Percentiles rank a stretch among this genome's conserved stretches.
Conservation (phyloP, 1,140 invertebrate genomes). For the Lepidostoma basale region DNA sequence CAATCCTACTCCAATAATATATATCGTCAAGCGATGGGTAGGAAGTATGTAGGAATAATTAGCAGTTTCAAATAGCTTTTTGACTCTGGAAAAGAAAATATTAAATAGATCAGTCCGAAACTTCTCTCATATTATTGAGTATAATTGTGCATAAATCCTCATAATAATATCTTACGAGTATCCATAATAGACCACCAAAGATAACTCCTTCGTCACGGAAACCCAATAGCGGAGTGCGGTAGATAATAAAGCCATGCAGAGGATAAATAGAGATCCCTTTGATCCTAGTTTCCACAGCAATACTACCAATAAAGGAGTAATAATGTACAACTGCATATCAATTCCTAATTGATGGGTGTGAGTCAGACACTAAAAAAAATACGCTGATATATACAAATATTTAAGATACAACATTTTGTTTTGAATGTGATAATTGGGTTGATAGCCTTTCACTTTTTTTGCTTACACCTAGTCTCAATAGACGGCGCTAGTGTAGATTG, state of each 20-base stretch:
- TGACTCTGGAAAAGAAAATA: slow-evolving; percentile 55
- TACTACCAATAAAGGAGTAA: slow-evolving; percentile 71
- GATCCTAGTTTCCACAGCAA: slow-evolving; percentile 69
- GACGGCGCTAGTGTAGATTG: too few relatives aligned
- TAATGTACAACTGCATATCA: slow-evolving; percentile 79
- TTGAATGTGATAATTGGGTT: too few relatives aligned
- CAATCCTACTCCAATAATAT: slow-evolving; percentile 69
- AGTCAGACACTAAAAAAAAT: slow-evolving; percentile 65
- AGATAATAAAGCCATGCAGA: slow-evolving; percentile 62
- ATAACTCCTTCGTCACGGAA: slow-evolving; percentile 68
- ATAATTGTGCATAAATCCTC: neutral
- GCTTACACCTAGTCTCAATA: too few relatives aligned
- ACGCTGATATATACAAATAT: neutral
- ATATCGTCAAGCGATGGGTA: slow-evolving; percentile 71
- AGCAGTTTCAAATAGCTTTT: slow-evolving; percentile 69
- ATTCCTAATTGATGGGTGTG: slow-evolving; percentile 77
- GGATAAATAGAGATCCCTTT: slow-evolving; percentile 61
- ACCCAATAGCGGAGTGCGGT: slow-evolving; percentile 69
- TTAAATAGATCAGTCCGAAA: neutral
- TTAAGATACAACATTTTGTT: too few relatives aligned
- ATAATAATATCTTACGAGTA: slow-evolving; percentile 68
- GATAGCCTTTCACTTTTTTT: too few relatives aligned
- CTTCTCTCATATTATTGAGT: neutral
- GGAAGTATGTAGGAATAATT: slow-evolving; percentile 72
- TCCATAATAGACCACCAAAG: slow-evolving; percentile 75